Conservation (phyloP, 1,140 invertebrate species). For the Limonius californicus region DNA sequence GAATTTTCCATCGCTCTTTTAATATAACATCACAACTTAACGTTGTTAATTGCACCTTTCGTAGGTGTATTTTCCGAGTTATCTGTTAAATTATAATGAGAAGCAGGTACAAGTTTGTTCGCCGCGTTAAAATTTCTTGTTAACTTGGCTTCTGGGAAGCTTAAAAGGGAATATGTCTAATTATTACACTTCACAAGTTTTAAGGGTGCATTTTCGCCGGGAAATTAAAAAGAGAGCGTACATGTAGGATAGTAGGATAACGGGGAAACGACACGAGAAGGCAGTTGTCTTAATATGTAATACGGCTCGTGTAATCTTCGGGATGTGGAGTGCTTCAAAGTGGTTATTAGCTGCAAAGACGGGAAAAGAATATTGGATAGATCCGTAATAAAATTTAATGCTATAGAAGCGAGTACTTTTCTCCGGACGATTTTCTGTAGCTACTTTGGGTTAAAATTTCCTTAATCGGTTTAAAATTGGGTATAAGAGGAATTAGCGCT, state of each 20-base stretch:
- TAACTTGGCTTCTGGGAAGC: not conserved
- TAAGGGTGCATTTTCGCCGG: not conserved
- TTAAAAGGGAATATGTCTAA: not conserved
- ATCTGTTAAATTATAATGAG: too few relatives aligned
- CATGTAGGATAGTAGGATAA: too few relatives aligned
- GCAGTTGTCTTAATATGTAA: conserved; percentile 12
- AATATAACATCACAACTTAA: too few relatives aligned
- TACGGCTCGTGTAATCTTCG: not conserved
- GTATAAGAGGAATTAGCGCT: conserved; percentile 37
- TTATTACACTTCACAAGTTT: not conserved
- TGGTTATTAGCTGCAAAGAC: conserved; percentile 15
- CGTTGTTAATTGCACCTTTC: too few relatives aligned
- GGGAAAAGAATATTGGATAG: conserved; percentile 31
- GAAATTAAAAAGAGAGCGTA: not conserved
- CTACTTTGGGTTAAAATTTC: conserved; percentile 35
- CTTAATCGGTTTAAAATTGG: conserved; percentile 43
- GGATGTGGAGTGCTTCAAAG: conserved; percentile 2
- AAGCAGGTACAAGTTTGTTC: too few relatives aligned
- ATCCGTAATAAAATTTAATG: conserved; percentile 34
- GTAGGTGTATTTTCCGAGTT: too few relatives aligned
- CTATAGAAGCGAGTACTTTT: conserved; percentile 31
- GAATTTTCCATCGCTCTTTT: too few relatives aligned
- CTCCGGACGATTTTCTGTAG: conserved; percentile 27
- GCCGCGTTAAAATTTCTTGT: not conserved
- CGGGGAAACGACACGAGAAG: not conserved